Base-by-base conservation (phyloP, 2,113 vertebrate genomes). In the Alethe castanea region DNA sequence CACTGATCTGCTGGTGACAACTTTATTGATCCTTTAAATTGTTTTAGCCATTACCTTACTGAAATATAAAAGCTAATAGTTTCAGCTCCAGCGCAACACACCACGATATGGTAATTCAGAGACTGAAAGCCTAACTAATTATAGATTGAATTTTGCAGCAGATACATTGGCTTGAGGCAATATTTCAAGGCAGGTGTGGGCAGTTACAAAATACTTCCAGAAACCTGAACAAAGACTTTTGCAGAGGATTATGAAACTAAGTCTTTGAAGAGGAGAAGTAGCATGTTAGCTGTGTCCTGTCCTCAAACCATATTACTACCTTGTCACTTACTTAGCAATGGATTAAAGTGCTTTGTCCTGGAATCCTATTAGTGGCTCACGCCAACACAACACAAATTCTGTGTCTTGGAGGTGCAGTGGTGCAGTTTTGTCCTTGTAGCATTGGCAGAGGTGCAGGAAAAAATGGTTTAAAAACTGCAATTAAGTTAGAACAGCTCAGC, bases 291-390 rank as follows among this genome's bases (percentile, higher is more conserved):
- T 28, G 5, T 72, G 93, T 94, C 90, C 88, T 83, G 76, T 95
- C 65, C 82, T 81, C 72, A 88, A 78, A 71, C 77, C 67, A 57
- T 80, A 78, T 95, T 92, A 90, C 60, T 57, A 19, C 76, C 60
- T 81, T 92, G 80, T 88, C 88, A 81, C 79, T 96, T 82, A 48
- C 86, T 94, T 92, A 95, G 67, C 54, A 59, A 20, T 82, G 86
- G 91, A 96, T 95, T 96, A 92, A 81, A 89, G 86, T 48, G 62
- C 81, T 95, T 96, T 96, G 73, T 89, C 35, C 57, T 87, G 89
- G 81, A 94, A 96, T 96, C 95, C 94, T 91, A 57, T 96, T 95
- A 96, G 76, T 33, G 25, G 44, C 72, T 96, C 87, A 96, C 61
- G 79, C 56, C 86, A 90, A 79, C 0, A 0, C 73, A 90, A 74